Evolutionary conservation across 2,797 vertebrate genomes (phyloP), one percentile per base, ranked within the genome.

Genomic region (Pseudocheirus occidentalis): DNA sequence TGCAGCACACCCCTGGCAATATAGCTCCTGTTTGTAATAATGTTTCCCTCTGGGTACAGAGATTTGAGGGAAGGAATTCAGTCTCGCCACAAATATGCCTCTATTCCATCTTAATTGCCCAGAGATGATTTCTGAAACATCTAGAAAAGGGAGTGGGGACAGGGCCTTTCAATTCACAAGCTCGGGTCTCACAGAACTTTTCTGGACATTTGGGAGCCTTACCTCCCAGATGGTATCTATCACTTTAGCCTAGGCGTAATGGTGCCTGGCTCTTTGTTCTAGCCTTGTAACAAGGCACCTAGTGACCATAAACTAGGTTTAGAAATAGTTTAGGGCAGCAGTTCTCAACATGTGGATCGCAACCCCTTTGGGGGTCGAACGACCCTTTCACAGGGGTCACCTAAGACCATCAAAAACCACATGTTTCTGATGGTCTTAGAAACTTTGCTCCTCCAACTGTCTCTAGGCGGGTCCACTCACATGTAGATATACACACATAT

Each of bases 241-340:
- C 2, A 9, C 73, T 87, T 3, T 87, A 10, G 10, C n/a, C 66
- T 81, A 2, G 10, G 18, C 2, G 3, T 87, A 87, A 40, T 50
- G 58, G 40, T 34, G 3, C 3, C 73, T 81, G 73, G 21, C 21
- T 27, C 40, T 87, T 87, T 12, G 0, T 54, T 92, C 53, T 58
- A 54, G 66, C 55, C 55, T 96, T 92, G 90, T 31, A 73, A 87
- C 57, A 90, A 93, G 34, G 14, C 58, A 92, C 28, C 50, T 91
- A 62, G 46, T 93, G 62, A 28, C 92, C 34, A 50, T 50, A 87
- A 87, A 87, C 40, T 87, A 73, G 66, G 31, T 14, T 94, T 50
- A 57, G 46, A 29, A 92, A 54, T 81, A 50, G 91, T 97, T 94
- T 95, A 94, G 53, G 18, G 91, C n/a, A n/a, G n/a, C n/a, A n/a